Evolutionary conservation across 2,113 vertebrate species (phyloP).

Genomic region (Gymnarchus niloticus): DNA sequence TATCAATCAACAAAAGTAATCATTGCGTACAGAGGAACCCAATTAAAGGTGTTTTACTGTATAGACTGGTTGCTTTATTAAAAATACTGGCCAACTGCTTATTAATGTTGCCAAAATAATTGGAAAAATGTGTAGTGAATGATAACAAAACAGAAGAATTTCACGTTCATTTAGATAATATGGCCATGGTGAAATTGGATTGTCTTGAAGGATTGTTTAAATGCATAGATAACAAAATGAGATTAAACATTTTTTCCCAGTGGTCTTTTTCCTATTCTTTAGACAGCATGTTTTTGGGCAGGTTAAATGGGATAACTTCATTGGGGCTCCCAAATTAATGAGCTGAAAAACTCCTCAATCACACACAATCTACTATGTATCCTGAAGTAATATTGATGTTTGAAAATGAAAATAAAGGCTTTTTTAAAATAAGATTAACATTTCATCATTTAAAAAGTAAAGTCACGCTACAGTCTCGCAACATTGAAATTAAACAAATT

Average conservation of each 20-base stretch:
- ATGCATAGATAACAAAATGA: not conserved
- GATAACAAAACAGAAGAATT: not conserved
- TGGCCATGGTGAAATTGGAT: not conserved
- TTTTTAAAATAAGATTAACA: not conserved
- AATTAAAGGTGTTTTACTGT: not conserved
- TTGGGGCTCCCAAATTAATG: no score
- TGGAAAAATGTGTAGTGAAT: not conserved
- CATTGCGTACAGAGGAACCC: not conserved
- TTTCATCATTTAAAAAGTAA: conserved; percentile 27
- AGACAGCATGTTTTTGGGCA: no score
- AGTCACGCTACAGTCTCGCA: conserved; percentile 54
- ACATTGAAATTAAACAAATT: conserved; percentile 63
- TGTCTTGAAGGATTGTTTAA: not conserved
- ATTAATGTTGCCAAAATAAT: not conserved
- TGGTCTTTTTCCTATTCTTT: no score
- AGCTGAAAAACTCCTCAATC: no score
- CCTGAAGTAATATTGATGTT: not conserved
- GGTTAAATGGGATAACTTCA: no score
- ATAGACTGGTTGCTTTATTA: not conserved
- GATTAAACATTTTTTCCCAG: not conserved
- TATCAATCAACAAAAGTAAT: not conserved
- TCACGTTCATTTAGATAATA: not conserved
- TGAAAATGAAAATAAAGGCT: not conserved
- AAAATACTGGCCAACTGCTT: not conserved
- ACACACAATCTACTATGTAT: no score